phyloP scores from a whole-genome alignment of 2,797 vertebrate species.

The Labeo calbasu region DNA sequence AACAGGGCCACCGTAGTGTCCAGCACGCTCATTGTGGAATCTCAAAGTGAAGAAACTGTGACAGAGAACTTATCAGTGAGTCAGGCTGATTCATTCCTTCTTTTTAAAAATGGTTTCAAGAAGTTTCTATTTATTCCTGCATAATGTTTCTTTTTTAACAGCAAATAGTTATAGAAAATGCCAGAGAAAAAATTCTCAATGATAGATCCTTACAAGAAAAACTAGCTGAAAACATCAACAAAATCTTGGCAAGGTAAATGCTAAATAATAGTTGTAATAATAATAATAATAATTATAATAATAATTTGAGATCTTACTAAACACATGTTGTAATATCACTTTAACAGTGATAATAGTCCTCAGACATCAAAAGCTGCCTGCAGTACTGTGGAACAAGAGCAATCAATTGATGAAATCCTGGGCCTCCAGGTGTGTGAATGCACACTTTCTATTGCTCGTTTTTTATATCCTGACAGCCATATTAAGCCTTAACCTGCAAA shows the following conservation, averaged over 20 bases:
- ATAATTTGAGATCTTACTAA: not conserved
- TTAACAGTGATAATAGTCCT: conserved; percentile 80
- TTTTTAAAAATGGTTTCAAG: not conserved
- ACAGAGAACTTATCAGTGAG: conserved; percentile 90
- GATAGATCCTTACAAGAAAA: conserved; percentile 96
- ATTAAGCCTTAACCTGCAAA: not conserved
- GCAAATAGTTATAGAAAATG: conserved; percentile 99
- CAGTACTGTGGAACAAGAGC: conserved; percentile 84
- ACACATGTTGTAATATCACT: conserved; percentile 2
- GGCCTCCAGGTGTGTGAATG: conserved; percentile 86
- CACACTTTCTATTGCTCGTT: not conserved
- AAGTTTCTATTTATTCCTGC: not conserved
- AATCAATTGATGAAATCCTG: conserved; percentile 96
- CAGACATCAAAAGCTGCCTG: conserved; percentile 83
- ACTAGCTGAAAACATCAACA: conserved; percentile 98
- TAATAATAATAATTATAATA: no score
- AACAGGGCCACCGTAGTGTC: conserved; percentile 71
- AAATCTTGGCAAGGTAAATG: conserved; percentile 91
- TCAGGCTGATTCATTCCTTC: conserved; percentile 36
- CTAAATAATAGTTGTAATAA: not conserved
- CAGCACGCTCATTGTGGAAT: conserved; percentile 73
- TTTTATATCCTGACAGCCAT: not conserved
- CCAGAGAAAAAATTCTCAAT: conserved; percentile 94
- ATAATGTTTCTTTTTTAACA: conserved; percentile 69
- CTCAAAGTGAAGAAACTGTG: conserved; percentile 81